A percentile compares a stretch with the other conserved stretches of the same genome.
phyloP scores from a whole-genome alignment of 2,113 vertebrate genomes.

The Elanus axillaris region DNA sequence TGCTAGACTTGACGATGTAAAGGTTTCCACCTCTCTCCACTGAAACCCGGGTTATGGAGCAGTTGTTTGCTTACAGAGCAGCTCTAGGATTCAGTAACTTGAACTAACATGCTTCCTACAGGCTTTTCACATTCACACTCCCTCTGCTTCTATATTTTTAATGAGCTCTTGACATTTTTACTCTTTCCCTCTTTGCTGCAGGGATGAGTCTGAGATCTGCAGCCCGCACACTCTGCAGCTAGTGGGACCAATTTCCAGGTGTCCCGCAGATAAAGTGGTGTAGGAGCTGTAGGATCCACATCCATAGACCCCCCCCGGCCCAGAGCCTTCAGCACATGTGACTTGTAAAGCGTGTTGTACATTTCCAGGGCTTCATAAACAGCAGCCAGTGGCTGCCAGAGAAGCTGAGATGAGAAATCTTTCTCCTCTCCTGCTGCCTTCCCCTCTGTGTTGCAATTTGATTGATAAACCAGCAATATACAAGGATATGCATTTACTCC shows the following conservation, averaged over 20 bases:
- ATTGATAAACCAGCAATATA: neutral
- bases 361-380: neutral
- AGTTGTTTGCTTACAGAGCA: neutral
- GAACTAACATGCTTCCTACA: neutral
- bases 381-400: neutral
- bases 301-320: neutral
- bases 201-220: neutral
- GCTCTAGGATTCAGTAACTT: neutral
- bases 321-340: neutral
- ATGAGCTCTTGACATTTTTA: conserved; percentile 33
- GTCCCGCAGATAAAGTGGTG: neutral
- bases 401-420: neutral
- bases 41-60: neutral
- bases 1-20: neutral
- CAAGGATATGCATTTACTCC: neutral
- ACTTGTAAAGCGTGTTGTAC: neutral
- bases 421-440: neutral
- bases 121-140: neutral
- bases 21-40: neutral
- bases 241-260: neutral
- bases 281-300: neutral
- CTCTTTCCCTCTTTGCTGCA: neutral
- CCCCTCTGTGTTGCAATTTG: fast-evolving
- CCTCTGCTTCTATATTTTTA: conserved; percentile 35
- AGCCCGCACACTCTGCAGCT: neutral